Evolutionary conservation across 2,888 invertebrate genomes (phyloP), one percentile per base, ranked within the genome.

Genomic region (Sepiola atlantica): DNA sequence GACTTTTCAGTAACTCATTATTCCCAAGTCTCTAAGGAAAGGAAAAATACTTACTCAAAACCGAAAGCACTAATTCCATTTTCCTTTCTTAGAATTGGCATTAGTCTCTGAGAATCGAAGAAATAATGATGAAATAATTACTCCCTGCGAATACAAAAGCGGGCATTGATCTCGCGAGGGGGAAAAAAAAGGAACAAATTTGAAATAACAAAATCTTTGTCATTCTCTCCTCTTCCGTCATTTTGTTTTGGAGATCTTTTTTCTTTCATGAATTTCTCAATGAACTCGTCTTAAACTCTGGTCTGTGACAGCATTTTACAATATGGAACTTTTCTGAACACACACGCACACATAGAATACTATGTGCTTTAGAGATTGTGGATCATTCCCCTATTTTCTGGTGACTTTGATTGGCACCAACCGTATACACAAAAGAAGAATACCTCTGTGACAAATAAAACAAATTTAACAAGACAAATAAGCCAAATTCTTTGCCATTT

Each of bases 241-340:
- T n/a, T 77, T 10, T 12, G 10, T 77, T n/a, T 28, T 77, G 6
- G n/a, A 28, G 61, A n/a, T 77, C 2, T 77, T n/a, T 21, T n/a
- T 77, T 77, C 16, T 57, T 57, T 8, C 24, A 18, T n/a, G 77
- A 14, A n/a, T 77, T 77, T 77, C n/a, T 77, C n/a, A n/a, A 16
- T 77, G 77, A n/a, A 12, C 18, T 77, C 10, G 4, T n/a, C n/a
- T 32, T 32, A 4, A n/a, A n/a, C 77, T 77, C 14, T 77, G n/a
- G 77, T 77, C 77, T 77, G 77, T 77, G n/a, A 77, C 77, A 77
- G 77, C n/a, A 77, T 57, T 77, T 77, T 77, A n/a, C n/a, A 77
- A n/a, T 32, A 77, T 77, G 77, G 77, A 77, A 77, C 14, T 77
- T 77, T n/a, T 18, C 77, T 16, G 14, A 77, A 77, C 32, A 16